Evolutionary conservation across 2,888 invertebrate genomes (phyloP).

Genomic region (Julus scandinavius): DNA sequence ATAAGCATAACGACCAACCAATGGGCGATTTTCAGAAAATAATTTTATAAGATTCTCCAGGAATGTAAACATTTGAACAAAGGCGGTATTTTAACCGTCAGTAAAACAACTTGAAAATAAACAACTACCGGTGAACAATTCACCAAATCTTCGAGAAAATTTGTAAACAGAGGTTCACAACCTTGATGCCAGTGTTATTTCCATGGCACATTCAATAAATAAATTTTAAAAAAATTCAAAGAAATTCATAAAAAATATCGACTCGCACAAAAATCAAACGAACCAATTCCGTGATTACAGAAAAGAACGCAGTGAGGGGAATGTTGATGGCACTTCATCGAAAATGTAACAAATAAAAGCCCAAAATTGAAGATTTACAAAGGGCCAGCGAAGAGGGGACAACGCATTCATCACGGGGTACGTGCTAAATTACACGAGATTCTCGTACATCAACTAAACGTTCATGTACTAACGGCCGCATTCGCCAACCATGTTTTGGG

Average conservation of each 20-base stretch:
- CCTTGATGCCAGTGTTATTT: conserved; percentile 12
- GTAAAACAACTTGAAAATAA: neutral
- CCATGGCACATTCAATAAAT: conserved; percentile 40
- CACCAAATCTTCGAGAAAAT: neutral
- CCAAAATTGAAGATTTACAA: neutral
- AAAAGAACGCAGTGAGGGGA: neutral
- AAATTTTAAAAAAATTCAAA: neutral
- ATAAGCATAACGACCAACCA: neutral
- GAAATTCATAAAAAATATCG: neutral
- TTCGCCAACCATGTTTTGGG: neutral
- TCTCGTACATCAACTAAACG: conserved; percentile 42
- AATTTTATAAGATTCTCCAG: neutral
- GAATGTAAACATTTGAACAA: neutral
- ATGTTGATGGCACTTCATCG: conserved; percentile 39
- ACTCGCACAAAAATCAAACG: neutral
- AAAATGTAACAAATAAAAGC: conserved; percentile 8
- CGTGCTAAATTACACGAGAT: conserved; percentile 34
- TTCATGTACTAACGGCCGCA: conserved; percentile 8
- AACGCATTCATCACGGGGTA: neutral
- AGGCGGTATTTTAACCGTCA: neutral
- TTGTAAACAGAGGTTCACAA: conserved; percentile 16
- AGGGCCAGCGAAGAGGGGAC: neutral
- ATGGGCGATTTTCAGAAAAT: neutral
- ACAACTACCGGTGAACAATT: neutral
- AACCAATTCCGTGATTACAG: neutral